phyloP scores from a whole-genome alignment of 2,888 invertebrate genomes.

The Eurytoma adleriae region DNA sequence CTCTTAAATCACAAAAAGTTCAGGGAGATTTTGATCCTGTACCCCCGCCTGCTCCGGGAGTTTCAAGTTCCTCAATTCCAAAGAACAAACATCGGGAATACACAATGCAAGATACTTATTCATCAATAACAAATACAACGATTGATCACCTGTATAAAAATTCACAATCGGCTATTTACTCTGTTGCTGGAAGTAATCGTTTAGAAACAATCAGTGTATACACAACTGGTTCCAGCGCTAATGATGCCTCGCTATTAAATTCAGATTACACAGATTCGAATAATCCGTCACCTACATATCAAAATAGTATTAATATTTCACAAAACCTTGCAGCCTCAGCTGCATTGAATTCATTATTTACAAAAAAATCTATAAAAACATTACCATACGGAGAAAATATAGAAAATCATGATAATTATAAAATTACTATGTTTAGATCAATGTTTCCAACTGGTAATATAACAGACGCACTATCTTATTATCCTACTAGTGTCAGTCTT shows the following conservation, averaged over 20 bases:
- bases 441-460: conserved; percentile 84
- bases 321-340: conserved; percentile 71
- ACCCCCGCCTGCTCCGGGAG: conserved; percentile 76
- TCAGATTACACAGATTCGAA: conserved; percentile 82
- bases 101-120: conserved; percentile 58
- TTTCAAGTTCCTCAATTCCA: conserved; percentile 75
- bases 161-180: conserved; percentile 84
- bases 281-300: conserved; percentile 78
- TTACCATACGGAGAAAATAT: conserved; percentile 74
- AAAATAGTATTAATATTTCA: conserved; percentile 73
- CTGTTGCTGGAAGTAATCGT: conserved; percentile 84
- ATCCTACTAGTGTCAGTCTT: conserved; percentile 83
- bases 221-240: conserved; percentile 82
- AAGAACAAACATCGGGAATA: conserved; percentile 73
- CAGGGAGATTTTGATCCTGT: conserved; percentile 6
- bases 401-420: conserved; percentile 82
- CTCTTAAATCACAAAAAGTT: background rate
- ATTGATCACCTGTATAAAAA: conserved; percentile 76
- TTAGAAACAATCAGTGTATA: conserved; percentile 85
- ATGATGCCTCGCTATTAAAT: conserved; percentile 79
- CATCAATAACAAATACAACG: conserved; percentile 61
- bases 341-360: conserved; percentile 72
- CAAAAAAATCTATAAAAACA: conserved; percentile 67
- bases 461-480: conserved; percentile 89
- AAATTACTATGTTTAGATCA: conserved; percentile 81